Conservation (phyloP, 1,140 invertebrate genomes). For the Drosophila pallidifrons region DNA sequence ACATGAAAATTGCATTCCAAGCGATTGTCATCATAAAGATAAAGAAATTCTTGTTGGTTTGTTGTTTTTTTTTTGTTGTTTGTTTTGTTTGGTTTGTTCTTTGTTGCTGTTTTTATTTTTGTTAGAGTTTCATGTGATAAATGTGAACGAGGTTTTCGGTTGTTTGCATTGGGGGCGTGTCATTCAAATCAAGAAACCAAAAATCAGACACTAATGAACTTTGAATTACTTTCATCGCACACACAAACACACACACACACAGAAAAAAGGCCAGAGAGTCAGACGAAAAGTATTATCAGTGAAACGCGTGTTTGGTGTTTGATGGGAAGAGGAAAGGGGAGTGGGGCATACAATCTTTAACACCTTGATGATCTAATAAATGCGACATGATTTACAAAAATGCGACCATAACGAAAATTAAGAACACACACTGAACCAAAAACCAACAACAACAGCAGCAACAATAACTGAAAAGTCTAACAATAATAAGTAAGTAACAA, state of each 20-base stretch:
- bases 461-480: slow-evolving; percentile 25
- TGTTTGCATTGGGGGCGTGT: slow-evolving; percentile 32
- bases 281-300: slow-evolving; percentile 67
- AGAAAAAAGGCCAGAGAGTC: slow-evolving; percentile 37
- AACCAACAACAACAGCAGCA: slow-evolving; percentile 23
- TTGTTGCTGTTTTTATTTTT: not conserved
- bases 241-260: slow-evolving; percentile 22
- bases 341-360: slow-evolving; percentile 62
- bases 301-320: slow-evolving; percentile 17
- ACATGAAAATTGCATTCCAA: slow-evolving; percentile 26
- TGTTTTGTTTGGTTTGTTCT: not conserved
- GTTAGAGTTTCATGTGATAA: slow-evolving; percentile 17
- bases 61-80: not conserved
- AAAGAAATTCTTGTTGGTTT: not conserved
- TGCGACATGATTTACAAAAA: slow-evolving; percentile 77
- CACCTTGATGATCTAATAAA: slow-evolving; percentile 79
- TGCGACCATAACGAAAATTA: slow-evolving; percentile 47
- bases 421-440: slow-evolving; percentile 39
- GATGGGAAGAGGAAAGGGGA: not conserved
- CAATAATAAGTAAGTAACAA: slow-evolving; percentile 35
- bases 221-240: slow-evolving; percentile 57
- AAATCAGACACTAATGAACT: slow-evolving; percentile 64
- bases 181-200: slow-evolving; percentile 17
- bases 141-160: slow-evolving; percentile 9
- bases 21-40: slow-evolving; percentile 29